Evolutionary conservation across 2,888 invertebrate species (phyloP), one percentile per base, ranked within the genome.

Genomic region (Phlogophora meticulosa): DNA sequence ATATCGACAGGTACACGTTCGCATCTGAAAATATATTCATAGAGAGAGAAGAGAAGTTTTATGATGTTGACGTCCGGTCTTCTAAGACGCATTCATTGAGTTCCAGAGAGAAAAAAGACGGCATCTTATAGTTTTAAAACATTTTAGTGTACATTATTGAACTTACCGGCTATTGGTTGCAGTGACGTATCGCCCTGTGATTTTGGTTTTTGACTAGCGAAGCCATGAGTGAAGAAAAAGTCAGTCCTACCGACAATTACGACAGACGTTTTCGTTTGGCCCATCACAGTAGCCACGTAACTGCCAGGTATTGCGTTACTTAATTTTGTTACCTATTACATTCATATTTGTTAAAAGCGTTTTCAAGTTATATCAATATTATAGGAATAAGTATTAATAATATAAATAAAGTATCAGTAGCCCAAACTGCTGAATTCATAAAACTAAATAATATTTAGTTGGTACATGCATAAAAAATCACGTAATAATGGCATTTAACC

Each of bases 131-230:
- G 28, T 28, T 28, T 28, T n/a, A n/a, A n/a, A 22, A 4, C 20
- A 24, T 24, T 22, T 13, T n/a, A 15, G 20, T 5, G 24, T 2
- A 28, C 9, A 40, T 13, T 20, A 17, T 20, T 52, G 9, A 38
- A 72, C 79, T 82, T n/a, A 82, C 82, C 42, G n/a, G 74, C 67
- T 15, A 82, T 67, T 2, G 82, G 84, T 34, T 84, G 84, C 7
- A 66, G 22, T 36, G 77, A 46, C 13, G 80, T 82, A 17, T 82
- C 77, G 0, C 38, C 43, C 4, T 49, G 7, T 0, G 60, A 48
- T 38, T 76, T 83, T 3, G 83, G 81, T 45, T 49, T 53, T 22
- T 67, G 43, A 36, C 46, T 42, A 0, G 83, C 84, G 55, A 83
- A 83, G 7, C 83, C 83, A 45, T 81, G 80, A 7, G 45, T 55